Percentiles rank a stretch among this genome's conserved stretches.
Conservation (phyloP, 2,797 vertebrate species). For the Mormyrops attenuatus region DNA sequence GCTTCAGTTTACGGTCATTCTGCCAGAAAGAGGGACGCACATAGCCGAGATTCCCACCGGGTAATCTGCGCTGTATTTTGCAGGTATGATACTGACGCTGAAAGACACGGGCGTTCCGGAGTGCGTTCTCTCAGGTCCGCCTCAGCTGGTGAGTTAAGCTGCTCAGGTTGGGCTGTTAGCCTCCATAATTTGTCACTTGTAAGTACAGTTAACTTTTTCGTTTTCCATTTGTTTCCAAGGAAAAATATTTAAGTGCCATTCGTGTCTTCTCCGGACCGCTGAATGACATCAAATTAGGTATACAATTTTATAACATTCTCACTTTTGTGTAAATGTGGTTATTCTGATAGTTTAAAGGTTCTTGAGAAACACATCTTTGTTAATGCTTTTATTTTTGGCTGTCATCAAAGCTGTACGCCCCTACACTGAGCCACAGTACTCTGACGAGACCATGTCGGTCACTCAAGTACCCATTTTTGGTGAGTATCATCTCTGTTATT, state of each 20-base stretch:
- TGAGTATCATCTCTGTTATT: conserved; percentile 53
- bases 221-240: conserved; percentile 48
- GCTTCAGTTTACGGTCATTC: background rate
- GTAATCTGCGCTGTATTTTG: conserved; percentile 21
- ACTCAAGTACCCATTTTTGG: conserved; percentile 77
- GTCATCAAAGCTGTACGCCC: conserved; percentile 67
- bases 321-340: background rate
- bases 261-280: conserved; percentile 79
- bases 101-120: conserved; percentile 80
- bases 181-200: background rate
- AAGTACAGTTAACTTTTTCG: background rate
- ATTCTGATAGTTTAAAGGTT: background rate
- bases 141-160: conserved; percentile 76
- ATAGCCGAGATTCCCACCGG: background rate
- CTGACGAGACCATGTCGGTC: conserved; percentile 84
- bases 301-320: conserved; percentile 28
- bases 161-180: background rate
- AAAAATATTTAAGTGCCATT: conserved; percentile 77
- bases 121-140: conserved; percentile 83
- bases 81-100: conserved; percentile 88
- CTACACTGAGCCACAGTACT: conserved; percentile 65
- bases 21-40: background rate
- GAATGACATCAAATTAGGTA: conserved; percentile 82
- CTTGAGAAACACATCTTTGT: background rate
- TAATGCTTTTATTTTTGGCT: background rate